These are phyloP conservation scores for Mastigias papua DNA, from an alignment of 30 jellyfish, hydroid and myxozoan species.

Conservation along the genomic window DNA sequence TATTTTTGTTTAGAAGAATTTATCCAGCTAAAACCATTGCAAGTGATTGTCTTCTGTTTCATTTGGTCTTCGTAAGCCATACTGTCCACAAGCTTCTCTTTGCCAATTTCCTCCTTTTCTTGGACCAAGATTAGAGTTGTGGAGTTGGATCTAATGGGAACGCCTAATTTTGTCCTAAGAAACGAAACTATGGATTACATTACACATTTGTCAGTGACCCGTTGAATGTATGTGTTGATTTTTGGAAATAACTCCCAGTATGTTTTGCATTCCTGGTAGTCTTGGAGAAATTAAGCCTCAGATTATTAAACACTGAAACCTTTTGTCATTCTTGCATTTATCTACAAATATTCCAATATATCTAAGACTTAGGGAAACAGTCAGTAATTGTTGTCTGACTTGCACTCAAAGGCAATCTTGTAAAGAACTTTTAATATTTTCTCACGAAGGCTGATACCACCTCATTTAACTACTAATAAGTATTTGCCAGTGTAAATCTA, in stretches of 20 bases:
- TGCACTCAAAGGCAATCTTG: no score
- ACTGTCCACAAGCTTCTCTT: neutral
- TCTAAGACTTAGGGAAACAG: no score
- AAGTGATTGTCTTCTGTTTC: constrained; percentile 19
- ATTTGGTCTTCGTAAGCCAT: neutral
- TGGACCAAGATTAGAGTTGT: constrained; percentile 19
- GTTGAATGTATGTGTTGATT: neutral
- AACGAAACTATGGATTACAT: neutral
- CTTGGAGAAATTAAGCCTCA: neutral
- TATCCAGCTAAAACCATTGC: no score
- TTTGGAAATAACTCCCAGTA: neutral
- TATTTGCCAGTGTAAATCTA: no score
- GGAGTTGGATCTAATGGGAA: neutral
- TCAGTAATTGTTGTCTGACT: no score
- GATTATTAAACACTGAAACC: neutral
- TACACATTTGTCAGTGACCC: neutral
- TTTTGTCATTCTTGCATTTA: neutral
- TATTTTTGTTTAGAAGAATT: no score
- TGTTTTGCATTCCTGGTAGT: no score
- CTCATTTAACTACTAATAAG: no score
- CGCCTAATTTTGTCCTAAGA: neutral
- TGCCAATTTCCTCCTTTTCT: neutral
- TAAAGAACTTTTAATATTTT: no score
- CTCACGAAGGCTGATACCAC: no score
- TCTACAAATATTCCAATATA: no score